A percentile compares a stretch with the other conserved stretches of the same genome.
Conservation (phyloP, 2,888 invertebrate genomes). For the Drosophila cognata region DNA sequence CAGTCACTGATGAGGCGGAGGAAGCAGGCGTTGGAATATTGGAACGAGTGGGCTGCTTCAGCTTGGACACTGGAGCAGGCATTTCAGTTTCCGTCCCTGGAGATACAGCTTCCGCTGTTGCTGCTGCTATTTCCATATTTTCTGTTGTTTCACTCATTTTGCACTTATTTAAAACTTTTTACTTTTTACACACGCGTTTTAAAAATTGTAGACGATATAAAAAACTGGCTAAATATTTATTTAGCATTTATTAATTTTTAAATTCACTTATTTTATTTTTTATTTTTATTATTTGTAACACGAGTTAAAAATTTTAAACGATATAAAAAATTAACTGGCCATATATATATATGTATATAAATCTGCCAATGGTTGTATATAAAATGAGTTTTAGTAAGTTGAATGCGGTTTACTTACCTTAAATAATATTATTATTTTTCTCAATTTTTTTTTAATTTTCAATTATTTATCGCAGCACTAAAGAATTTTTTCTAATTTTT, state of each 20-base stretch:
- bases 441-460: constrained; percentile 2
- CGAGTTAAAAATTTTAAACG: neutral
- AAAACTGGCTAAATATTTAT: constrained; percentile 21
- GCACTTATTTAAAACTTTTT: constrained; percentile 47
- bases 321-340: neutral
- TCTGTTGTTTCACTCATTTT: constrained; percentile 73
- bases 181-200: constrained; percentile 60
- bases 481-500: neutral
- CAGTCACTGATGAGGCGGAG: constrained; percentile 73
- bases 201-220: constrained; percentile 39
- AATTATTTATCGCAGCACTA: constrained; percentile 12
- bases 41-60: constrained; percentile 45
- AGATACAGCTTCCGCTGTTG: constrained; percentile 7
- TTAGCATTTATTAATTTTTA: neutral
- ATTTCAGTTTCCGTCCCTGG: constrained; percentile 18
- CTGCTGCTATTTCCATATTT: constrained; percentile 25
- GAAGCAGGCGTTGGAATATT: constrained; percentile 77
- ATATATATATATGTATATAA: neutral
- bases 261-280: neutral
- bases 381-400: neutral
- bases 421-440: constrained; percentile 3
- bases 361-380: constrained; percentile 13
- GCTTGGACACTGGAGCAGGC: constrained; percentile 21
- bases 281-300: neutral
- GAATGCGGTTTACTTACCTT: constrained; percentile 59